Conservation (phyloP, 2,113 vertebrate species). For the Notechis scutatus region DNA sequence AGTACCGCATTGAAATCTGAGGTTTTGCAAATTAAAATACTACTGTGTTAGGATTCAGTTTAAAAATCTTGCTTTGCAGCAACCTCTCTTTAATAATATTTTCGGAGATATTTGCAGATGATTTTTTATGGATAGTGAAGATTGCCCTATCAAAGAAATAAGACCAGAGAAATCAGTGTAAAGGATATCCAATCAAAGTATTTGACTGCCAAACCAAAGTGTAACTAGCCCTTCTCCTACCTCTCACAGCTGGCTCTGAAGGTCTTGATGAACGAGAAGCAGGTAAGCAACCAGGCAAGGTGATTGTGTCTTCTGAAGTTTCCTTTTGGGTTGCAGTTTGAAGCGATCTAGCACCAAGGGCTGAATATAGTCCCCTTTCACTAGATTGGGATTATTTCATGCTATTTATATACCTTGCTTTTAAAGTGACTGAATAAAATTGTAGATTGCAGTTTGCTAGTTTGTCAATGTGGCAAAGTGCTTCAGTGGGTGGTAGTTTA, state of each 20-base stretch:
- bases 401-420: background rate
- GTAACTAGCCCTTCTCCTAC: background rate
- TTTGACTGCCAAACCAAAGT: background rate
- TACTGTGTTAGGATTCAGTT: background rate
- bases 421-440: background rate
- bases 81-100: background rate
- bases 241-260: background rate
- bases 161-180: background rate
- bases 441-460: background rate
- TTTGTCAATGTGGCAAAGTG: background rate
- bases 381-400: background rate
- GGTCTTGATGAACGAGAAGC: background rate
- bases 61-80: background rate
- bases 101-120: background rate
- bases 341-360: background rate
- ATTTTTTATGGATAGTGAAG: background rate
- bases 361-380: background rate
- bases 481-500: background rate
- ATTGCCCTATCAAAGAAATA: background rate
- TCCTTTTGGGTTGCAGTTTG: background rate
- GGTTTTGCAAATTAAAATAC: background rate
- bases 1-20: fast-evolving
- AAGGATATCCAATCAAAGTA: background rate
- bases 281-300: background rate
- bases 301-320: background rate